Evolutionary conservation across 2,797 vertebrate species (phyloP), one percentile per base, ranked within the genome.

Genomic region (Novumbra hubbsi): DNA sequence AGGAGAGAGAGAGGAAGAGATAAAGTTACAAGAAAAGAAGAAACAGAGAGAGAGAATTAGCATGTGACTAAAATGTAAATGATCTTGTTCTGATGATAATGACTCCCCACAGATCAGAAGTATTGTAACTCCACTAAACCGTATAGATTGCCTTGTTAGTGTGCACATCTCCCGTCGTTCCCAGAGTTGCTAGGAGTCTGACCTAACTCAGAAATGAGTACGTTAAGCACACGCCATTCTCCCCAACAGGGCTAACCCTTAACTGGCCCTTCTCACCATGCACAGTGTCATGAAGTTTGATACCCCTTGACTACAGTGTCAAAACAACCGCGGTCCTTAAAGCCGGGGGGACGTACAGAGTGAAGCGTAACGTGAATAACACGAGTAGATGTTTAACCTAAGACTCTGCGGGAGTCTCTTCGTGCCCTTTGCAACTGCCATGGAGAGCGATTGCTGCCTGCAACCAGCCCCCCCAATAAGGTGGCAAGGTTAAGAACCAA

Each of bases 331-430:
- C 7, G 16, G 45, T 16, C 15, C 68, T 49, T 24, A 30, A 30
- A 28, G 41, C 16, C n/a, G 19, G 34, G 32, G 30, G 28, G 28
- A 60, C 41, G 3, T 12, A 48, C 41, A 9, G 68, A n/a, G 28
- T 41, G 52, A 72, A 68, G 57, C 76, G 63, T 72, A 21, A 64
- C 27, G 57, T 9, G 41, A 73, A 49, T 63, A n/a, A 66, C 32
- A 57, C 77, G 65, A 75, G 84, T 88, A 49, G 82, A 89, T 89
- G 86, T 87, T 87, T 90, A 90, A 85, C 84, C 78, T 38, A 45
- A 14, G 41, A 49, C 78, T 67, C 86, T 80, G 87, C 62, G 70
- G 88, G 86, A 85, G 89, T 81, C 83, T 78, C 45, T 50, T 52
- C 64, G 68, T 16, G 27, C 41, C 41, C 41, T 45, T 45, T 45